Base-by-base conservation (phyloP, 2,888 invertebrate species). In the Amblyteles armatorius region DNA sequence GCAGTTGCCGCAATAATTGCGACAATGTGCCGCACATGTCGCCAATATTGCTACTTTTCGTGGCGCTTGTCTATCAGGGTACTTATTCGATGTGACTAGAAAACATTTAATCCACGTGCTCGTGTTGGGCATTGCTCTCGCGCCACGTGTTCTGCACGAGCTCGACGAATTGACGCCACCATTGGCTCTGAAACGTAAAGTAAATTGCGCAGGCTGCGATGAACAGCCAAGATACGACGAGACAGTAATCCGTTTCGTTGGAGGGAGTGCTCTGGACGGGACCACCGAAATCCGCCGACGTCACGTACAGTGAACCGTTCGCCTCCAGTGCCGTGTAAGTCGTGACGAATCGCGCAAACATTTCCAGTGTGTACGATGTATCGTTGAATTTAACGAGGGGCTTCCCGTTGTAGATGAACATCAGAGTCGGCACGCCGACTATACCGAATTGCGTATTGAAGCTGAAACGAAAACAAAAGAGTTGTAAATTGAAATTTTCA, bases 391-490 rank as follows among this genome's bases (percentile, higher is more conserved):
- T 97, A 0, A 97, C 97, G 36, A 97, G 96, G 0, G 98, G 96
- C 87, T 97, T 95, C 0, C 98, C 98, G 93, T 98, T 98, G 90
- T 98, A 98, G 90, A 99, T 98, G 86, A 99, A 95, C 94, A 98
- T 95, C 48, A 98, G 92, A 3, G 98, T 98, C 7, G 99, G 99
- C 55, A 99, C 97, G 22, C 98, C 98, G 9, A 98, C 97, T 82
- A 98, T 97, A 11, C 98, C 98, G 94, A 97, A 98, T 89, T 98
- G 97, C 0, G 98, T 97, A 94, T 98, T 98, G 72, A 98, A 97
- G 84, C 97, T 95, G 85, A 79, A 92, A 90, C 74, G 73, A 79
- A 57, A 33, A 63, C 0, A 36, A 36, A 29, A 29, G 5, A 29
- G 5, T 29, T 29, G 5, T 4, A 29, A 5, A 29, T 29, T 29